Base-by-base conservation (phyloP, 2,888 invertebrate species). In the Volucella zonaria region DNA sequence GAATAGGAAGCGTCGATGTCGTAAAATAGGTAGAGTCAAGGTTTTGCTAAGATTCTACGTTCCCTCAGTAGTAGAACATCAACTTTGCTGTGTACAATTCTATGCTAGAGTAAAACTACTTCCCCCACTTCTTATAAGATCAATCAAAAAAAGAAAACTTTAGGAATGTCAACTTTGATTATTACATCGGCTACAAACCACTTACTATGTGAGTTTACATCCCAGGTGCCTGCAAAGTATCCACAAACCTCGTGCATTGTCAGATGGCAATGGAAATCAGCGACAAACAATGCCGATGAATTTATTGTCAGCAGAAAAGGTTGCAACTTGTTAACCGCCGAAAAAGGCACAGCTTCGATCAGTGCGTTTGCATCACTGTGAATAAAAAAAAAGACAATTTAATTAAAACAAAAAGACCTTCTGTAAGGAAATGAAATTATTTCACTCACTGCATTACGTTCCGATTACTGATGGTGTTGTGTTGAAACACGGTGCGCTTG, bases 171-270 rank as follows among this genome's bases (percentile, higher is more conserved):
- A 56, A 14, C 31, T 38, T 43, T 38, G 4, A 38, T n/a, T 12
- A 23, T 47, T 49, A 12, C 59, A 79, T 73, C 68, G 64, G 75
- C 59, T 81, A 76, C 73, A 61, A 88, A 87, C 87, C 82, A 94
- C 95, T 94, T 94, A 98, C 98, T 97, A 89, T 98, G 98, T 83
- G 95, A 95, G 91, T 97, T 97, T 70, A 97, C 95, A 92, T 98
- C 98, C 98, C 98, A 99, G 77, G 96, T 95, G 3, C 99, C 98
- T 66, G 96, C 98, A 66, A 99, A 93, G 91, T 98, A 99, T n/a
- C 99, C 99, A 89, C 97, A 97, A 12, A 98, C 97, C 93, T 98
- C 98, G 88, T 96, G 96, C 89, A 95, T 96, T n/a, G 96, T 97
- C 88, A 98, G 93, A 92, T 98, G 98, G 89, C 97, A 97, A 91